Evolutionary conservation across 2,113 vertebrate species (phyloP).

Genomic region (Ranitomeya imitator): DNA sequence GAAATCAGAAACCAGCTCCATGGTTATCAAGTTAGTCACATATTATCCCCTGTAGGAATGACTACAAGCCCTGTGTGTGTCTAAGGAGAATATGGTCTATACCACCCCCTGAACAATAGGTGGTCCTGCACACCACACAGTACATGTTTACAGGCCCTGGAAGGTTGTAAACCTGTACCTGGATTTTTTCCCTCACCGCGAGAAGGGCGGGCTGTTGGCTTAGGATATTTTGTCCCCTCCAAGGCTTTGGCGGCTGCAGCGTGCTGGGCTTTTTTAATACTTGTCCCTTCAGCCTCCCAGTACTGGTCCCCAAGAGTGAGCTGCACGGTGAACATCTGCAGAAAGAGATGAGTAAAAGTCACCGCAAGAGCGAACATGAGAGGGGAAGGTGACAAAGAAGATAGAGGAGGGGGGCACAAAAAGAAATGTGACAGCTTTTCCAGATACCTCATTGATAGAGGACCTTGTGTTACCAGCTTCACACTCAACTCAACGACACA

Average conservation of each 20-base stretch:
- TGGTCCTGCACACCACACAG: not conserved
- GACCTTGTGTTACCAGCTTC: too few species aligned
- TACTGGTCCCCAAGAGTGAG: slow-evolving; percentile 90
- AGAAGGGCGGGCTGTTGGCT: slow-evolving; percentile 81
- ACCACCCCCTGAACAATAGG: too few species aligned
- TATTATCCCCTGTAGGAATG: too few species aligned
- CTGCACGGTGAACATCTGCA: slow-evolving; percentile 88
- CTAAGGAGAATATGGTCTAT: too few species aligned
- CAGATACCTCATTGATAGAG: too few species aligned
- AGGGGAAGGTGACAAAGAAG: not conserved
- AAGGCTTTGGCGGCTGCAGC: slow-evolving; percentile 88
- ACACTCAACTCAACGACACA: too few species aligned
- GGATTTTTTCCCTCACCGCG: slow-evolving; percentile 86
- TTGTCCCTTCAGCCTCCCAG: slow-evolving; percentile 92
- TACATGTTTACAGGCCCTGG: slow-evolving; percentile 32
- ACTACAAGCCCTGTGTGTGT: too few species aligned
- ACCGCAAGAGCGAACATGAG: not conserved
- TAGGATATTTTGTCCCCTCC: slow-evolving; percentile 86
- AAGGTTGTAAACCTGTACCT: slow-evolving; percentile 68
- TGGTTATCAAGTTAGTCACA: too few species aligned
- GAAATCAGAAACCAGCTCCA: too few species aligned
- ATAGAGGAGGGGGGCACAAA: too few species aligned
- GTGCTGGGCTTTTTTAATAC: slow-evolving; percentile 94
- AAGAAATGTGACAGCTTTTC: too few species aligned
- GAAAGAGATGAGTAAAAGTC: slow-evolving; percentile 47